phyloP scores from a whole-genome alignment of 2,113 vertebrate species.

The Amphiprion percula region DNA sequence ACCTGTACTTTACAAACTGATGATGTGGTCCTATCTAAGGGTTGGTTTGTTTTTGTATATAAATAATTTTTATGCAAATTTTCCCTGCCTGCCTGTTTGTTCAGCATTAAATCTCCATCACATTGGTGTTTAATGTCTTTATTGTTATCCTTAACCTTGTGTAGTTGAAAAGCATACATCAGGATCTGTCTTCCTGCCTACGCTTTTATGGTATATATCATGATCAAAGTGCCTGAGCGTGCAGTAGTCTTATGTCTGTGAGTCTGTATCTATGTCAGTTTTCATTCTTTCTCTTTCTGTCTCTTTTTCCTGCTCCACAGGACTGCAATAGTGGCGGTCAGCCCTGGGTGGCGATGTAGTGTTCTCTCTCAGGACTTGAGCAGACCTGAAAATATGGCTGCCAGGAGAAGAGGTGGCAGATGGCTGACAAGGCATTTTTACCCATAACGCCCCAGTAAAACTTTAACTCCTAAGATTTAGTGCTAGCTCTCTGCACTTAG shows the following conservation, averaged over 20 bases:
- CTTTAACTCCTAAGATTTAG: constrained; percentile 99
- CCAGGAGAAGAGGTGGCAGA: constrained; percentile 98
- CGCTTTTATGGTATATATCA: constrained; percentile 5
- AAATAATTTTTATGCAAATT: not conserved
- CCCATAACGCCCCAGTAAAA: constrained; percentile 99
- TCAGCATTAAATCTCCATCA: not conserved
- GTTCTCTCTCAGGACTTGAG: constrained; percentile 89
- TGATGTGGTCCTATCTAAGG: not conserved
- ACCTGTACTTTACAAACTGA: not conserved
- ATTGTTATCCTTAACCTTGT: not conserved
- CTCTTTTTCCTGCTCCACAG: constrained; percentile 43
- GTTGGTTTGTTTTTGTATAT: not conserved
- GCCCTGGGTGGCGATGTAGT: constrained; percentile 90
- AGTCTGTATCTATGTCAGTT: constrained; percentile 64
- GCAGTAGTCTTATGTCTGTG: constrained; percentile 7
- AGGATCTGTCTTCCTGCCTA: not conserved
- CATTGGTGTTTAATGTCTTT: not conserved
- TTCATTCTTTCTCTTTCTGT: constrained; percentile 78
- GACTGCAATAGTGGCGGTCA: constrained; percentile 90
- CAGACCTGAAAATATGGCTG: constrained; percentile 98
- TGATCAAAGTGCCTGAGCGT: constrained; percentile 21
- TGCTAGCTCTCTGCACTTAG: constrained; percentile 95
- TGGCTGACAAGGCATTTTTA: constrained; percentile 99
- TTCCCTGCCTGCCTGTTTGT: not conserved
- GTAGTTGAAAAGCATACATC: not conserved